Evolutionary conservation across 2,113 vertebrate genomes (phyloP), one percentile per base, ranked within the genome.

Genomic region (Albula goreensis): DNA sequence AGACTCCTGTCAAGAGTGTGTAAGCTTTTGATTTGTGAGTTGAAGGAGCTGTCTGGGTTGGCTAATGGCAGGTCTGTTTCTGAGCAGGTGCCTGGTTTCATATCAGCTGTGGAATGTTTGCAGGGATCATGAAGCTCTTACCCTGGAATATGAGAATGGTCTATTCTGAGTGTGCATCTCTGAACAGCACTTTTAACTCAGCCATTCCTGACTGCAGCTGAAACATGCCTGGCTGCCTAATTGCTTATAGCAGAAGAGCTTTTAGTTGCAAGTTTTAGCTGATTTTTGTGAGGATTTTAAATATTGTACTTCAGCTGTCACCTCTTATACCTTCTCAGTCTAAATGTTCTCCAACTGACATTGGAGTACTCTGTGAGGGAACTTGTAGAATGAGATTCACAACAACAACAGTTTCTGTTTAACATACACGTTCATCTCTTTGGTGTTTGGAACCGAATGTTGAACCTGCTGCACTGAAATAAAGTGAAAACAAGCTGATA

Each of bases 151-250:
- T 85, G 89, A 94, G 41, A 82, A 91, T 84, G 80, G 85, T 93
- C 93, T 95, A 95, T 95, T 95, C 89, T 90, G 86, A 92, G 91
- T 88, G 50, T 90, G 90, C 90, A 88, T 86, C 87, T 90, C 86
- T 86, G 86, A 89, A 88, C 90, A 83, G 88, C 88, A 91, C 86
- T 87, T 51, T 88, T 84, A 81, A 87, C 81, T 80, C 1, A 52
- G 85, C 87, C 90, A 79, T 89, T 90, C 22, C 70, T 2, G 22
- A 9, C 6, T 8, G 70, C 70, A 31, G n/a, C 70, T 31, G 22
- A 9, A 9, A 74, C 5, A 11, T 11, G n/a, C 70, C 70, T 31
- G 31, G 48, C 31, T 50, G 31, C 15, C 5, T 2, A 48, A 1
- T 17, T 51, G 50, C 31, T 19, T 50, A 17, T 50, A 15, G 15